Conservation (phyloP, 2,113 vertebrate species). For the Oxyruncus cristatus region DNA sequence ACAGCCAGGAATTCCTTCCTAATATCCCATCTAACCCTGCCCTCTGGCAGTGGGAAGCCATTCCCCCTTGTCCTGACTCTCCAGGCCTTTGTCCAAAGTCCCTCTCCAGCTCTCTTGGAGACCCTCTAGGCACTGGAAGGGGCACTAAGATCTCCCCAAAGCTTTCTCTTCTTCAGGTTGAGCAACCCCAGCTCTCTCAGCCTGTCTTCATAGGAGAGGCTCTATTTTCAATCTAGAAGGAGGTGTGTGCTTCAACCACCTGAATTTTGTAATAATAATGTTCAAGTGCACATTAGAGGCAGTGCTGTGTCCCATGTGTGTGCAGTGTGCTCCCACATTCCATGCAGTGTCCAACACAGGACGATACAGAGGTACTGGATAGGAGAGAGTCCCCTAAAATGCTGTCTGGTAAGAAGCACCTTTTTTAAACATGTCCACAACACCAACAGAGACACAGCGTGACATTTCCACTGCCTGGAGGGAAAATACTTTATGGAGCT, state of each 20-base stretch:
- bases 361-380: neutral
- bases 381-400: neutral
- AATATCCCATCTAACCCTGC: neutral
- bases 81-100: neutral
- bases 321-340: neutral
- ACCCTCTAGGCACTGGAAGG: neutral
- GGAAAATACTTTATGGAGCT: conserved; percentile 27
- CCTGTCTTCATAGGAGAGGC: neutral
- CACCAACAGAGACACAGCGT: neutral
- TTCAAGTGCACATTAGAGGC: no score
- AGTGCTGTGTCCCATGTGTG: neutral
- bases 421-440: neutral
- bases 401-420: neutral
- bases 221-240: neutral
- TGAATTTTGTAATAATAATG: neutral
- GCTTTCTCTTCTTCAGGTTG: neutral
- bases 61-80: accelerated
- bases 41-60: neutral
- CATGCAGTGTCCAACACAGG: accelerated
- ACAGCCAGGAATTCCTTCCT: neutral
- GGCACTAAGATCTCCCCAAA: neutral
- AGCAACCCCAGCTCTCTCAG: neutral
- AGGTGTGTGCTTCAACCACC: neutral
- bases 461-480: conserved; percentile 8
- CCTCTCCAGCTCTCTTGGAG: neutral